Conservation (phyloP, 2,113 vertebrate genomes). For the Dolichallabes microphthalmus region DNA sequence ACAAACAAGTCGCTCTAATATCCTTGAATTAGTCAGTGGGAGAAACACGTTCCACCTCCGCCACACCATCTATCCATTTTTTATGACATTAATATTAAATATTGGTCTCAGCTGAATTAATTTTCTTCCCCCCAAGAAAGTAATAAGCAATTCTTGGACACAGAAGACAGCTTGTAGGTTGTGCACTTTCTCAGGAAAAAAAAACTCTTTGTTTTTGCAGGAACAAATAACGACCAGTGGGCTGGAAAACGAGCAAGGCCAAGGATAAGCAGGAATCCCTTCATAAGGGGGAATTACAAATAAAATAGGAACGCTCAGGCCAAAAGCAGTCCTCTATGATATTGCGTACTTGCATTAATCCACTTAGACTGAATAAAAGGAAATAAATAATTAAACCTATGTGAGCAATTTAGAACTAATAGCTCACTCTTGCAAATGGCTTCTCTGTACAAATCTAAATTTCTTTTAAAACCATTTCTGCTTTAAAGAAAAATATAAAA, state of each 20-base stretch:
- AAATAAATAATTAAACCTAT: conserved; percentile 5
- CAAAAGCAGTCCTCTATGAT: not conserved
- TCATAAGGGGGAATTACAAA: not conserved
- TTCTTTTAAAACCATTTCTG: conserved; percentile 33
- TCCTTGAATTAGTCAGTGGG: conserved; percentile 48
- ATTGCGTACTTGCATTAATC: not conserved
- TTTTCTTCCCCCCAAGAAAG: conserved; percentile 48
- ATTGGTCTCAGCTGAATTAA: conserved; percentile 44
- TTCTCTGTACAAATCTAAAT: conserved; percentile 16
- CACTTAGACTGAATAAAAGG: not conserved
- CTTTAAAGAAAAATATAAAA: conserved; percentile 11
- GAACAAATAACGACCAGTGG: conserved; percentile 28
- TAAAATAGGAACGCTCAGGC: not conserved
- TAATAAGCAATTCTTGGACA: conserved; percentile 23
- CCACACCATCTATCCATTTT: conserved; percentile 42
- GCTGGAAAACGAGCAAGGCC: conserved; percentile 5
- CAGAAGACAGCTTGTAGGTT: conserved; percentile 3
- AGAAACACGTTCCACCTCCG: conserved; percentile 18
- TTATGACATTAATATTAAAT: conserved; percentile 54
- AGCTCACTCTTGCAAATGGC: not conserved
- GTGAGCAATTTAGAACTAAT: conserved; percentile 13
- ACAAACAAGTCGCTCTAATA: conserved; percentile 29
- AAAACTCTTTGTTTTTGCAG: conserved; percentile 36
- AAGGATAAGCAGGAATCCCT: conserved; percentile 15
- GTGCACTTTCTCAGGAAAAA: conserved; percentile 29